Evolutionary conservation across 2,888 invertebrate genomes (phyloP).

Genomic region (Lasioglossum marginatum): DNA sequence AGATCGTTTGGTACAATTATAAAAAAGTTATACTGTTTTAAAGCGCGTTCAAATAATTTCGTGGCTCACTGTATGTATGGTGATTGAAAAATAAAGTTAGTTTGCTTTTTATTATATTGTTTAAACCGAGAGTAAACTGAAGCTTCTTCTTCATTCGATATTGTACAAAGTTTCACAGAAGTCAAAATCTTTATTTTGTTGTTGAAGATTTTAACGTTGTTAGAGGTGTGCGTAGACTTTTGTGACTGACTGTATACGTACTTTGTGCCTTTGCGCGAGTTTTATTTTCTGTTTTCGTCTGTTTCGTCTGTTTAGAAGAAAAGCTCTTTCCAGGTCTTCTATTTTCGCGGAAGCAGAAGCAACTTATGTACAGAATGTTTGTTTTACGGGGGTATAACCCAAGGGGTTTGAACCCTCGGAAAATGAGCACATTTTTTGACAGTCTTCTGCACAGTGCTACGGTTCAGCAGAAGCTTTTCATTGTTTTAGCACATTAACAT

Average conservation of each 20-base stretch:
- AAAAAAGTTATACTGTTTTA: too few species aligned
- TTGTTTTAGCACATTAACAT: not conserved
- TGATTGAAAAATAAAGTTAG: too few species aligned
- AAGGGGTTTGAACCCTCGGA: not conserved
- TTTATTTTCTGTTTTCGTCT: not conserved
- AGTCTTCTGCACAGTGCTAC: not conserved
- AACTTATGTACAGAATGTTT: not conserved
- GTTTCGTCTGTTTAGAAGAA: not conserved
- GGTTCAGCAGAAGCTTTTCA: not conserved
- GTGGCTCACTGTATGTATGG: too few species aligned
- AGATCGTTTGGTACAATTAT: too few species aligned
- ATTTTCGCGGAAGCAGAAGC: not conserved
- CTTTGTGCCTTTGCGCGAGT: not conserved
- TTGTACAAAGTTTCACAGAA: not conserved
- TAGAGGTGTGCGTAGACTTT: not conserved
- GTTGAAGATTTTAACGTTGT: not conserved
- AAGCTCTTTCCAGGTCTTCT: not conserved
- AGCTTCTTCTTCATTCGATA: too few species aligned
- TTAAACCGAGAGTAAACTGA: too few species aligned
- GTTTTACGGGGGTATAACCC: not conserved
- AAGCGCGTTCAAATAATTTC: too few species aligned
- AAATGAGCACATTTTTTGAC: not conserved
- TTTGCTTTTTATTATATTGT: too few species aligned
- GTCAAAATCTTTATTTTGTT: not conserved
- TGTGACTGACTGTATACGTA: not conserved